Base-by-base conservation (phyloP, 2,113 vertebrate species). In the Trochalopteron elliotii region DNA sequence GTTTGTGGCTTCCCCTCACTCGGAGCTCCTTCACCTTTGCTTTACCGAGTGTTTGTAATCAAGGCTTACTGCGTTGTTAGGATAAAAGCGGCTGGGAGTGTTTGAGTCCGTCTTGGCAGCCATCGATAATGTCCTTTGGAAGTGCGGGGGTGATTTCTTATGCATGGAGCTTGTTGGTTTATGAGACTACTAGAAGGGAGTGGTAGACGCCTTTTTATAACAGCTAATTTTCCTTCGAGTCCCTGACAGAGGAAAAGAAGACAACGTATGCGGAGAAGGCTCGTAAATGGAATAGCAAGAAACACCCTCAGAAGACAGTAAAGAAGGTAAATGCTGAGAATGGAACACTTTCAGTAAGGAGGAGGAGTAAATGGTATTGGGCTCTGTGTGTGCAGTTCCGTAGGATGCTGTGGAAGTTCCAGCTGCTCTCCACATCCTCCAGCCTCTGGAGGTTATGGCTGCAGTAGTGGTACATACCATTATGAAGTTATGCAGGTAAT, bases 211-310 rank as follows among this genome's bases (percentile, higher is more conserved):
- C 11, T 31, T 21, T 25, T n/a, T 9, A 2, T 59, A 85, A 69
- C 15, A 44, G 5, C n/a, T 91, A 0, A 0, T 55, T 93, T 95
- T 81, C 31, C 44, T 80, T 83, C 15, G 45, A 98, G 98, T 80
- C 95, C 39, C 87, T 98, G 87, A 67, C 83, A 22, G 42, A 94
- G 31, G 92, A 96, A 13, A 96, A 98, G 59, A 98, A 96, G 89
- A 86, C 91, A 16, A 20, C n/a, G 13, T 98, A 98, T 15, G 11
- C 53, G 20, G 97, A 98, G 81, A 98, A 96, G 97, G 98, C 98
- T 52, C 96, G 40, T 21, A 86, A 94, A 11, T 97, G 94, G 97
- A 98, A 90, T 33, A 91, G 76, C 5, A 96, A 96, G 39, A 97
- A 87, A 28, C 5, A 24, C 7, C 4, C 37, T 11, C 70, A 65